Evolutionary conservation across 2,888 invertebrate genomes (phyloP), one percentile per base, ranked within the genome.

Genomic region (Ommatoiulus sabulosus): DNA sequence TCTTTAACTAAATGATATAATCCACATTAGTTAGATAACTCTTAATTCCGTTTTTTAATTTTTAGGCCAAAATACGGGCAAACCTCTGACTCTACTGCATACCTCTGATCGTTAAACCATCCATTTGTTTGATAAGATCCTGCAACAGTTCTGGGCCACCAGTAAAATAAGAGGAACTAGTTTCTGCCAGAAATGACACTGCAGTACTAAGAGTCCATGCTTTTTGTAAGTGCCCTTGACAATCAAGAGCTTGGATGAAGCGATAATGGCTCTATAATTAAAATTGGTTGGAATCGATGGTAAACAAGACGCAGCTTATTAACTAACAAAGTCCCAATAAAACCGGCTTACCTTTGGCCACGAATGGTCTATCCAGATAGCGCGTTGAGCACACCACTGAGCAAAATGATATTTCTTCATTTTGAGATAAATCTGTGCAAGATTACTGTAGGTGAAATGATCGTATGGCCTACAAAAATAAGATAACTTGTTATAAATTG

Each of bases 341-440:
- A 48, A 48, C 15, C 2, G 8, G 48, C 48, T 57, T 57, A 57
- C 57, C 57, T 57, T 72, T 72, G 72, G 72, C 72, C 72, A 72
- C 6, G 72, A 24, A 72, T 72, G 72, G 24, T 72, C 72, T 24
- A 72, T 20, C 72, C 72, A 72, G 72, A 72, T 72, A 24, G 72
- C 72, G n/a, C 72, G 72, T 20, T 72, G 72, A 17, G 72, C 72
- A 24, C 72, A 72, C 72, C 72, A 72, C 72, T 72, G 72, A 57
- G 57, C 57, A 57, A 57, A 57, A 15, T 57, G 57, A 57, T 57
- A 57, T 57, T 57, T 57, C 57, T 57, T 57, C 57, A 57, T 57
- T 57, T 57, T 57, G 10, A 57, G 57, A 57, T 57, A 57, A 57
- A 57, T 57, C n/a, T 57, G 57, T 12, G 57, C 57, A 5, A 57